Evolutionary conservation across 2,888 invertebrate species (phyloP).

Genomic region (Pheosia gnoma): DNA sequence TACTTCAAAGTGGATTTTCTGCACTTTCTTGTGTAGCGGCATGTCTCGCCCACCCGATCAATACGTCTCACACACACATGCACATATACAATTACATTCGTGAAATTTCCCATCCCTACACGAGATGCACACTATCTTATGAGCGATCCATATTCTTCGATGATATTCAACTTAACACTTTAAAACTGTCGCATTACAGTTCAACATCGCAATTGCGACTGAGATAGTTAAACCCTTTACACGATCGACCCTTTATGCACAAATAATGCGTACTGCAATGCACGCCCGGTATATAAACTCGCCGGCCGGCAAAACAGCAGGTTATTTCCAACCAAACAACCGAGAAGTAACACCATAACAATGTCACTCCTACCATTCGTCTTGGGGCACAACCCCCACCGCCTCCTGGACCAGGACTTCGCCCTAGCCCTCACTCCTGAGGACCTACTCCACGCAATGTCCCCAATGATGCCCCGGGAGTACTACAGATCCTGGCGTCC

Average conservation of each 20-base stretch:
- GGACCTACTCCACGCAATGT: conserved; percentile 60
- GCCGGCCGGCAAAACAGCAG: conserved; percentile 37
- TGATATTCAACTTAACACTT: neutral
- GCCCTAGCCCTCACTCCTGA: conserved; percentile 70
- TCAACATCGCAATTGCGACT: neutral
- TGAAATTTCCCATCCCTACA: neutral
- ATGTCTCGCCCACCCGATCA: neutral
- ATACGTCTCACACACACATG: neutral
- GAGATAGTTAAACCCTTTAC: neutral
- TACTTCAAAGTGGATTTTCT: neutral
- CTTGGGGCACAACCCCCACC: conserved; percentile 51
- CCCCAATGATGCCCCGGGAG: conserved; percentile 54
- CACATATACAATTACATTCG: neutral
- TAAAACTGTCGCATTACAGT: neutral
- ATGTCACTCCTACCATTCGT: conserved; percentile 58
- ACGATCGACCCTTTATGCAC: neutral
- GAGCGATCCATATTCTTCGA: neutral
- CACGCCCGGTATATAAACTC: conserved; percentile 48
- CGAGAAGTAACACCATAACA: conserved; percentile 18
- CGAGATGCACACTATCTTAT: neutral
- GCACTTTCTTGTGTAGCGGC: neutral
- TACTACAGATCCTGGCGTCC: conserved; percentile 68
- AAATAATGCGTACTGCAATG: neutral
- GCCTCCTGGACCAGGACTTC: conserved; percentile 72
- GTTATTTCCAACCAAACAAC: conserved; percentile 33